Evolutionary conservation across 2,797 vertebrate species (phyloP).

Genomic region (Sylvilagus floridanus): DNA sequence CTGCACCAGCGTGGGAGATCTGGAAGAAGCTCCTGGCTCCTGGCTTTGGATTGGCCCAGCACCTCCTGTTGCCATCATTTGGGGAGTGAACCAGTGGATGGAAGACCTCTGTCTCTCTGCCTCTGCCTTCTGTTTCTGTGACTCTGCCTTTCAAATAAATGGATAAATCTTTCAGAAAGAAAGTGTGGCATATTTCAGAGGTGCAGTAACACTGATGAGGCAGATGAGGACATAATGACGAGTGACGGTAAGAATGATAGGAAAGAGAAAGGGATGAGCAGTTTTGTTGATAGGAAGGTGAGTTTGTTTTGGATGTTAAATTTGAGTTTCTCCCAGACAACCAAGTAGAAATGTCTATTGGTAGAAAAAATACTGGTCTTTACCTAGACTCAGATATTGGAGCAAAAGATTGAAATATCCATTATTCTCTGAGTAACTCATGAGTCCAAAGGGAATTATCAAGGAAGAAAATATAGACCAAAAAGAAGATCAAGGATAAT

Average conservation of each 20-base stretch:
- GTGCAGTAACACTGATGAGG: background rate
- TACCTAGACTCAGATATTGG: background rate
- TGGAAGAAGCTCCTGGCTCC: too few relatives aligned
- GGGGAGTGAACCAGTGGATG: too few relatives aligned
- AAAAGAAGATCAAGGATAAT: background rate
- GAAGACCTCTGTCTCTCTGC: too few relatives aligned
- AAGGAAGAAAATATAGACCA: background rate
- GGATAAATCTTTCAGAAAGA: background rate
- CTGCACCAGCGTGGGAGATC: too few relatives aligned
- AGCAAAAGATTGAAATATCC: background rate
- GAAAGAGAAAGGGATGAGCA: background rate
- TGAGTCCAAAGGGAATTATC: background rate
- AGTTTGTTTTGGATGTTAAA: background rate
- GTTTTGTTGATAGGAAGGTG: background rate
- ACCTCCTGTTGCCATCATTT: too few relatives aligned
- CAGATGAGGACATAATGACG: too few relatives aligned
- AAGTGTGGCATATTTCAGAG: background rate
- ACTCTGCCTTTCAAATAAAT: too few relatives aligned
- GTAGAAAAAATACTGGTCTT: background rate
- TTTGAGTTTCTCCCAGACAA: background rate
- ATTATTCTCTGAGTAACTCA: background rate
- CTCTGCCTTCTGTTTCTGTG: too few relatives aligned
- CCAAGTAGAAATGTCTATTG: background rate
- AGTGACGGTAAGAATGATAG: background rate
- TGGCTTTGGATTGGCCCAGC: too few relatives aligned